These are phyloP conservation scores for Aphelocoma coerulescens DNA, from an alignment of 2,113 vertebrate genomes.

Conservation along the genomic window DNA sequence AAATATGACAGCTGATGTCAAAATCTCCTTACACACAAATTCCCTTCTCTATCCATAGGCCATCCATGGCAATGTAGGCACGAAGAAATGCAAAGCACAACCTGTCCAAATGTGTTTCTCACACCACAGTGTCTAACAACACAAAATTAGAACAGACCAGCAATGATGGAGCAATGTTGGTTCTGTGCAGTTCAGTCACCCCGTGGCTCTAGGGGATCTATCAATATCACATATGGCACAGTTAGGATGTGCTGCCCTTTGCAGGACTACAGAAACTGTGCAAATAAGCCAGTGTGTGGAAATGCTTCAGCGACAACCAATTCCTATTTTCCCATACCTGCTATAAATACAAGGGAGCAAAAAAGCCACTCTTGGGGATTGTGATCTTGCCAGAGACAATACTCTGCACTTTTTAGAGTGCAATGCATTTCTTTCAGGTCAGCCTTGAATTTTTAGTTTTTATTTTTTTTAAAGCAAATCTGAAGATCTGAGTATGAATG, in stretches of 20 bases:
- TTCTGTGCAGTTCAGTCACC: not conserved
- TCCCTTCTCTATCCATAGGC: not conserved
- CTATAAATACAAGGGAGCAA: not conserved
- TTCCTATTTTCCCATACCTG: not conserved
- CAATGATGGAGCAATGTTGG: rapidly evolving
- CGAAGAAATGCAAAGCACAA: not conserved
- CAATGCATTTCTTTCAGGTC: not conserved
- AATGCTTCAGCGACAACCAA: not conserved
- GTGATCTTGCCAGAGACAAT: not conserved
- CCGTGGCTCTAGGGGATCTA: not conserved
- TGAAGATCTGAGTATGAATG: not conserved
- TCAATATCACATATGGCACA: not conserved
- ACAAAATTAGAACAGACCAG: not conserved
- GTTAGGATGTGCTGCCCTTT: not conserved
- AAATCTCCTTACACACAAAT: not conserved
- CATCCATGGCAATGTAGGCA: not conserved
- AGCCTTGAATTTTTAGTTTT: not conserved
- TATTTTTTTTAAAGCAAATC: not conserved
- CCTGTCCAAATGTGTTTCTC: not conserved
- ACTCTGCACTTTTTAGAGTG: not conserved
- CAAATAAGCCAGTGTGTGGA: not conserved
- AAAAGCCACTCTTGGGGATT: not conserved
- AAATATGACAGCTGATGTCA: not conserved
- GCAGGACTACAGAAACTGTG: not conserved
- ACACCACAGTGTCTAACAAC: not conserved